Evolutionary conservation across 2,888 invertebrate genomes (phyloP).

Genomic region (Mellilla xanthometata): DNA sequence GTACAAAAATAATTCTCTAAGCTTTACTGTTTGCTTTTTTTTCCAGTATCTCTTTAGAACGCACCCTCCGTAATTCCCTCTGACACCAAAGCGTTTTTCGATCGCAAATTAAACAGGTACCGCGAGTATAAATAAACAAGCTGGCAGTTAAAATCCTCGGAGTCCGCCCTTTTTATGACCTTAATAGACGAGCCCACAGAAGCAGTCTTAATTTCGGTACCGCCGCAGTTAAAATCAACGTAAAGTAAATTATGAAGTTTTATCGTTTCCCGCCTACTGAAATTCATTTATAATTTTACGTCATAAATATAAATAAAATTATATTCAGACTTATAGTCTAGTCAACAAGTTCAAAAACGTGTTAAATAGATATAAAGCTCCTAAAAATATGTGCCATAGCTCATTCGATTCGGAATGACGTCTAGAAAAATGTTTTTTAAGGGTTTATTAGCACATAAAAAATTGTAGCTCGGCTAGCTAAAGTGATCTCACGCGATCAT

Average conservation of each 20-base stretch:
- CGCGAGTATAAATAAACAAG: constrained; percentile 45
- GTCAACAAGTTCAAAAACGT: constrained; percentile 6
- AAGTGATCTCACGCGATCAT: too few relatives aligned
- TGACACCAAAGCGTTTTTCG: constrained; percentile 55
- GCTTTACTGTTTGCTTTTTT: too few relatives aligned
- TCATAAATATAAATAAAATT: constrained; percentile 13
- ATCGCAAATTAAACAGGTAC: constrained; percentile 45
- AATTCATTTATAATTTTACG: constrained; percentile 18
- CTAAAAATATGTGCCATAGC: too few relatives aligned
- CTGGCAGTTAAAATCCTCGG: constrained; percentile 37
- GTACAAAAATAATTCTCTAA: too few relatives aligned
- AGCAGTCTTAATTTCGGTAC: constrained; percentile 29
- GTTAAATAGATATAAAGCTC: too few relatives aligned
- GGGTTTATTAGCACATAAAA: too few relatives aligned
- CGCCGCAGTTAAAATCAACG: constrained; percentile 19
- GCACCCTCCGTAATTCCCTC: constrained; percentile 41
- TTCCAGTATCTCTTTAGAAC: too few relatives aligned
- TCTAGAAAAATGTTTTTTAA: too few relatives aligned
- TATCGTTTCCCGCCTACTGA: constrained; percentile 19
- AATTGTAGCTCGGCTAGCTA: too few relatives aligned
- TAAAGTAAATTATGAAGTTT: constrained; percentile 20
- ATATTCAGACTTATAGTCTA: constrained; percentile 14
- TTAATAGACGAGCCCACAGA: constrained; percentile 22
- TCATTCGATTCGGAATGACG: too few relatives aligned
- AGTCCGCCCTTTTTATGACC: constrained; percentile 40